Evolutionary conservation across 2,797 vertebrate species (phyloP).

Genomic region (Aphelocoma californica): DNA sequence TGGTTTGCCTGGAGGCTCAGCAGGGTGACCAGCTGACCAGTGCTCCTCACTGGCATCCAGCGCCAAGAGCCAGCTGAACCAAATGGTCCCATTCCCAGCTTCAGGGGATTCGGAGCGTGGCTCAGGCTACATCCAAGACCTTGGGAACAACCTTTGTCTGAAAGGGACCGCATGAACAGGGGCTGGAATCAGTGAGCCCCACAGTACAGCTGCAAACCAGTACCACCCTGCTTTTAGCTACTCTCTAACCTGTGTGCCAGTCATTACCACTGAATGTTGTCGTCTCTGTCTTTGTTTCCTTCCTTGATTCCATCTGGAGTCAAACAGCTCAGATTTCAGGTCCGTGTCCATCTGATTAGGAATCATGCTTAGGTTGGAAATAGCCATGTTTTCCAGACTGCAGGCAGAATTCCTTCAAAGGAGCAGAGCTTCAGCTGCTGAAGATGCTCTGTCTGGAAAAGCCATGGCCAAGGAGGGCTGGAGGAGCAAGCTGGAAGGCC

Average conservation of each 20-base stretch:
- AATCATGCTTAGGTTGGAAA: background rate
- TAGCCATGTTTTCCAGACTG: background rate
- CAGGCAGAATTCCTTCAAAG: background rate
- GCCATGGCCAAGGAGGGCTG: background rate
- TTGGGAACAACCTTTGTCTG: background rate
- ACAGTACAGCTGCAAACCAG: background rate
- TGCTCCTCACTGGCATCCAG: background rate
- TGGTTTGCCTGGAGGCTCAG: background rate
- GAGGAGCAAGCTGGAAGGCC: background rate
- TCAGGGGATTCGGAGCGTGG: rapidly evolving
- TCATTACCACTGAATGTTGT: background rate
- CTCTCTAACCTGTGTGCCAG: background rate
- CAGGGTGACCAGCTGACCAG: background rate
- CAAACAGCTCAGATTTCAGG: background rate
- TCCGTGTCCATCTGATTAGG: background rate
- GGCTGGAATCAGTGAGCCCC: background rate
- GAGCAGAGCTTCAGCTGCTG: background rate
- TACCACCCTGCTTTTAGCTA: background rate
- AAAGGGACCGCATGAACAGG: background rate
- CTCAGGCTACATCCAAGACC: background rate
- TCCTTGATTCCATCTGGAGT: background rate
- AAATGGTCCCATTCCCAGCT: rapidly evolving
- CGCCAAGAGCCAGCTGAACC: background rate
- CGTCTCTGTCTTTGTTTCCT: background rate
- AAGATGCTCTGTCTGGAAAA: slow-evolving; percentile 17